These are phyloP conservation scores for Aphelocoma coerulescens DNA, from an alignment of 2,113 vertebrate genomes.

Conservation along the genomic window DNA sequence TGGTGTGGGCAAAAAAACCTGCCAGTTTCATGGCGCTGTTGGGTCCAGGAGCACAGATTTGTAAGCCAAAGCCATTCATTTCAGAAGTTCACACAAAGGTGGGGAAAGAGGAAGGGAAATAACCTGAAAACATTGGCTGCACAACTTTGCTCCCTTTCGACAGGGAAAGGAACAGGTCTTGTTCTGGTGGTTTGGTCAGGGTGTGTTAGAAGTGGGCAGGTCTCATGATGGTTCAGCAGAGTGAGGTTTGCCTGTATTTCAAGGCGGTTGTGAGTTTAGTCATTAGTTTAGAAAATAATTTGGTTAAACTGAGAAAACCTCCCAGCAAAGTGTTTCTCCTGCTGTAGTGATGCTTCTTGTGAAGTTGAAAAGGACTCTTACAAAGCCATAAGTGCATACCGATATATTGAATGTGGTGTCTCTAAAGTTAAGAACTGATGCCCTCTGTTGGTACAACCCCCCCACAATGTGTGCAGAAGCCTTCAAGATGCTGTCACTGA, in stretches of 20 bases:
- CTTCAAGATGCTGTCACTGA: not conserved
- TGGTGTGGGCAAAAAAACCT: not conserved
- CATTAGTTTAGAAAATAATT: not conserved
- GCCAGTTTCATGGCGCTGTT: not conserved
- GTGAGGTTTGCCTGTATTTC: not conserved
- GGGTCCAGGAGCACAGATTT: not conserved
- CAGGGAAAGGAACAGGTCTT: not conserved
- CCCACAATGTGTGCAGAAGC: not conserved
- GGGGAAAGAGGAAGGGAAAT: accelerated
- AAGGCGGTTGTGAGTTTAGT: not conserved
- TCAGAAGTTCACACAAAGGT: not conserved
- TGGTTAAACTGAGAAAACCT: not conserved
- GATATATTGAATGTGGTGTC: not conserved
- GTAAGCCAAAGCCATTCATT: not conserved
- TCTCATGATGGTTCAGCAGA: not conserved
- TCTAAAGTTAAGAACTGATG: not conserved
- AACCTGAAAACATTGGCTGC: not conserved
- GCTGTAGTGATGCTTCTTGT: not conserved
- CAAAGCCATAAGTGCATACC: accelerated
- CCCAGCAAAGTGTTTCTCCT: not conserved
- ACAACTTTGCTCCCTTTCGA: not conserved
- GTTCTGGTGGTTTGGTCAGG: not conserved
- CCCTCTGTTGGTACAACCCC: not conserved
- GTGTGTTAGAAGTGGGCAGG: not conserved
- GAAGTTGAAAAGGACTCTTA: not conserved